Base-by-base conservation (phyloP, 2,888 invertebrate genomes). In the Dilophus febrilis region DNA sequence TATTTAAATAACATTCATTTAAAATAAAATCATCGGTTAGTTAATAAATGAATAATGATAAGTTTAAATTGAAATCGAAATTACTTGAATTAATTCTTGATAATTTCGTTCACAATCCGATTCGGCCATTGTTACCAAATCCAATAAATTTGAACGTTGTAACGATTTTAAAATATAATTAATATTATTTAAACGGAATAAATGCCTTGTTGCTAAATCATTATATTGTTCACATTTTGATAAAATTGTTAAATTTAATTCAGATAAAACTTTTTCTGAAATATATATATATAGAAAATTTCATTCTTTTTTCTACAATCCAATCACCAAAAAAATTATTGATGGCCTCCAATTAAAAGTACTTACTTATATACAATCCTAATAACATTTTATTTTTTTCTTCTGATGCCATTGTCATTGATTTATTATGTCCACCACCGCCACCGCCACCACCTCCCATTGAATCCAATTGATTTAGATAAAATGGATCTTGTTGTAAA, bases 141-240 rank as follows among this genome's bases (percentile, higher is more conserved):
- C 85, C 53, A 95, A 64, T 4, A 94, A 65, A 16, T 78, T 79
- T 43, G 83, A 87, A 49, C 87, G 74, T 50, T 86, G 84, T 18
- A 95, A 66, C 10, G 91, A 85, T 65, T 88, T 91, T n/a, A 92
- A 66, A 44, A 95, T 79, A 55, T 95, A 92, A 58, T 92, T 81
- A 48, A 86, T 88, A 59, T 97, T 97, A 62, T 97, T 97, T 33
- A 95, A 66, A 44, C 91, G 74, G 56, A 95, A 95, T 40, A 94
- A 74, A 7, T 90, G 83, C 51, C 84, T 81, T 13, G 94, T 69
- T 4, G 86, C 86, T 33, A 70, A 65, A 56, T 94, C 94, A 30
- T 75, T 77, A 55, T 95, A 95, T 44, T 85, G 79, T 53, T 94
- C 91, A 57, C 90, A 87, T 64, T 91, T 88, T 57, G 77, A 90